phyloP scores from a whole-genome alignment of 2,113 vertebrate species.

The Crotalus tigris region DNA sequence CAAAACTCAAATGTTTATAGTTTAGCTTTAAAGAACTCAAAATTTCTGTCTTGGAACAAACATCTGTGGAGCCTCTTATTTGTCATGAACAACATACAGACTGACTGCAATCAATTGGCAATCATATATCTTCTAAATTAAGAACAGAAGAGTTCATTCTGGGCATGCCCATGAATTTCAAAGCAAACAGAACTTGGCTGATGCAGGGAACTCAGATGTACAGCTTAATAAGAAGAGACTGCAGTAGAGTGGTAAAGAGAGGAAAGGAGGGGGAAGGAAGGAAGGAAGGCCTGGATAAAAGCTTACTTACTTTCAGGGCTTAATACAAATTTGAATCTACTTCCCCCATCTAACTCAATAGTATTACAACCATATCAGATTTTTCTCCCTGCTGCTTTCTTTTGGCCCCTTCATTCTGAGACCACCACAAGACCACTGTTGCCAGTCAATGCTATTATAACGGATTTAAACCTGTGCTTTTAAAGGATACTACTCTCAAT shows the following conservation, averaged over 20 bases:
- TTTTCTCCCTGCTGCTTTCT: neutral
- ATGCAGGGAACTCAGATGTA: neutral
- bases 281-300: neutral
- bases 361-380: neutral
- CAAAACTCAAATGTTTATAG: neutral
- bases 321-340: neutral
- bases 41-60: conserved; percentile 18
- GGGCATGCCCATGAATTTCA: neutral
- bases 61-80: conserved; percentile 11
- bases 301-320: neutral
- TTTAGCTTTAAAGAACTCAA: conserved; percentile 3
- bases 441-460: neutral
- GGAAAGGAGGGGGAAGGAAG: neutral
- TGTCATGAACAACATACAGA: neutral
- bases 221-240: neutral
- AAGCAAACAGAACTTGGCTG: conserved; percentile 9
- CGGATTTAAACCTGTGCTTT: neutral
- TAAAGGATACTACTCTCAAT: neutral
- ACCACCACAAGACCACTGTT: neutral
- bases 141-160: conserved; percentile 21
- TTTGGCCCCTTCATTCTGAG: neutral
- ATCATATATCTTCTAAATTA: conserved; percentile 11
- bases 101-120: conserved; percentile 18
- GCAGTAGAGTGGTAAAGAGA: neutral
- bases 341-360: neutral